These are phyloP conservation scores for Monochamus saltuarius DNA, from an alignment of 1,140 invertebrate species.

Conservation along the genomic window DNA sequence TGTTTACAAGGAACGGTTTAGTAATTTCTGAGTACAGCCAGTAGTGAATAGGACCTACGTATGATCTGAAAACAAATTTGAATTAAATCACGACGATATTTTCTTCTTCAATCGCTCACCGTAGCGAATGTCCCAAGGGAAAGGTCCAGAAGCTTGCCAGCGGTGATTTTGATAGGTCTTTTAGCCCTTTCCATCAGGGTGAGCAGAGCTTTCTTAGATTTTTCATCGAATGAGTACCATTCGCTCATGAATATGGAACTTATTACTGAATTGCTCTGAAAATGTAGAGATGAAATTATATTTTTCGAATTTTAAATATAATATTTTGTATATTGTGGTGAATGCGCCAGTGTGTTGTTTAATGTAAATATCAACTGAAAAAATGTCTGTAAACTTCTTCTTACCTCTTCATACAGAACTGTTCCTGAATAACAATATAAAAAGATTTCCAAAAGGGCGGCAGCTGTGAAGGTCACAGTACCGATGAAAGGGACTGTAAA, in stretches of 20 bases:
- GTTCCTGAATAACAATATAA: slow-evolving; percentile 19
- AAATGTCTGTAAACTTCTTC: no score
- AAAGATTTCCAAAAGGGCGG: slow-evolving; percentile 13
- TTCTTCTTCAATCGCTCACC: background rate
- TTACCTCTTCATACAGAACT: slow-evolving; percentile 19
- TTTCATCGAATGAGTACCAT: slow-evolving; percentile 25
- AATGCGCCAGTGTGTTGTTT: no score
- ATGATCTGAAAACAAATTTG: slow-evolving; percentile 19
- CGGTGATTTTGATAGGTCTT: slow-evolving; percentile 15
- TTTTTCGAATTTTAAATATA: no score
- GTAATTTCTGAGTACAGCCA: slow-evolving; percentile 23
- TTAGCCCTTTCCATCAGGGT: slow-evolving; percentile 27
- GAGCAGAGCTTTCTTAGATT: slow-evolving; percentile 25
- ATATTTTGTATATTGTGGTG: no score
- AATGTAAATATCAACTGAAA: no score
- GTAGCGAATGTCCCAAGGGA: slow-evolving; percentile 17
- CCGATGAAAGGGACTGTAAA: slow-evolving; percentile 4
- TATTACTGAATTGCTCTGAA: slow-evolving; percentile 22
- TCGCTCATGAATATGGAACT: slow-evolving; percentile 22
- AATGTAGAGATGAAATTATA: slow-evolving; percentile 6
- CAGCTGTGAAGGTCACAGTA: slow-evolving; percentile 6
- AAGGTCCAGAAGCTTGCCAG: slow-evolving; percentile 21
- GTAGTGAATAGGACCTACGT: slow-evolving; percentile 22
- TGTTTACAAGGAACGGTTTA: background rate
- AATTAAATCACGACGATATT: background rate